A percentile compares a stretch with the other conserved stretches of the same genome.
Evolutionary conservation across 2,888 invertebrate species (phyloP).

Genomic region (Blomia tropicalis): DNA sequence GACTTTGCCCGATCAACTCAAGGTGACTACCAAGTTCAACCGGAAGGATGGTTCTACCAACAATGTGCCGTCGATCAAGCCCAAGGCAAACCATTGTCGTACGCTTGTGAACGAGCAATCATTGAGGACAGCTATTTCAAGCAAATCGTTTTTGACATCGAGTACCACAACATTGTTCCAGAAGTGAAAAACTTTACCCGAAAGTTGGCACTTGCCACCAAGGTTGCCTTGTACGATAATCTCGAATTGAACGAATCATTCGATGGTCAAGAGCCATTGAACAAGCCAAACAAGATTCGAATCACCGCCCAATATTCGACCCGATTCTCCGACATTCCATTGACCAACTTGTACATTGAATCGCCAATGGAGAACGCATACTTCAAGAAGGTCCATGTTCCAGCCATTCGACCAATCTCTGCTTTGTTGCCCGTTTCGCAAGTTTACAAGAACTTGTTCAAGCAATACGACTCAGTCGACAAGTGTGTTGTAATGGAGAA

Average conservation of each 20-base stretch:
- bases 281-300: neutral
- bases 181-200: constrained; percentile 14
- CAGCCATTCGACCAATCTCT: constrained; percentile 18
- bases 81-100: constrained; percentile 18
- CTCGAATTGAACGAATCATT: neutral
- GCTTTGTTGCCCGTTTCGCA: neutral
- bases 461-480: neutral
- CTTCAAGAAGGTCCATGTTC: constrained; percentile 17
- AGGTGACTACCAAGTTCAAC: neutral
- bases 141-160: constrained; percentile 16
- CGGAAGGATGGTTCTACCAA: constrained; percentile 23
- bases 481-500: constrained; percentile 20
- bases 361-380: constrained; percentile 23
- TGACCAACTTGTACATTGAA: constrained; percentile 24
- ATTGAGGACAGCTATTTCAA: constrained; percentile 26
- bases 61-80: constrained; percentile 25
- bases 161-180: constrained; percentile 16
- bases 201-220: constrained; percentile 23
- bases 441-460: constrained; percentile 9
- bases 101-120: constrained; percentile 26
- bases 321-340: constrained; percentile 25
- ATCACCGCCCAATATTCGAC: constrained; percentile 24
- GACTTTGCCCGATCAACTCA: constrained; percentile 12
- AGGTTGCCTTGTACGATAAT: constrained; percentile 24
- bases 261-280: constrained; percentile 1